Evolutionary conservation across 2,888 invertebrate genomes (phyloP).

Genomic region (Trachelus troglodyta): DNA sequence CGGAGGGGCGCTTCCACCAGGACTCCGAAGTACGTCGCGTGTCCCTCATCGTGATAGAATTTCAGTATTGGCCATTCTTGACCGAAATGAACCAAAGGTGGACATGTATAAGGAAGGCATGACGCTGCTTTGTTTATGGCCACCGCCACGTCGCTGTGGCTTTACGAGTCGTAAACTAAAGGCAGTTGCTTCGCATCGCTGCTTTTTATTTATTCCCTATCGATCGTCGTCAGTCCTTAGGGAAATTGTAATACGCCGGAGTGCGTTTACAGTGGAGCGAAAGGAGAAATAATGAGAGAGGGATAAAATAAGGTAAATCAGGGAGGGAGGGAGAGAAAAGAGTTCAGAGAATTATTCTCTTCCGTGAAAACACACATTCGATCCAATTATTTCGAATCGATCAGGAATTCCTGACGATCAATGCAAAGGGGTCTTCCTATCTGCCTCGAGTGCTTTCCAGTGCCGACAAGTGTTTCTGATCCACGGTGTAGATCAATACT

Average conservation of each 20-base stretch:
- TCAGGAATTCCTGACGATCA: neutral
- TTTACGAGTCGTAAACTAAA: constrained; percentile 31
- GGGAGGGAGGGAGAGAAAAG: constrained; percentile 13
- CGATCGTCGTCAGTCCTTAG: constrained; percentile 23
- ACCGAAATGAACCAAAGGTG: neutral
- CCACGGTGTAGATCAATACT: neutral
- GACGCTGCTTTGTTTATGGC: neutral
- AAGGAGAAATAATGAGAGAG: constrained; percentile 2
- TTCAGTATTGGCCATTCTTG: neutral
- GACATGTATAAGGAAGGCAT: neutral
- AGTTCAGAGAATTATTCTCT: neutral
- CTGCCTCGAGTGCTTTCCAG: too few relatives aligned
- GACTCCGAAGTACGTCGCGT: neutral
- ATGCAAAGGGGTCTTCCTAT: neutral
- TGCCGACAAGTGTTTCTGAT: too few relatives aligned
- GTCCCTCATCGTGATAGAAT: neutral
- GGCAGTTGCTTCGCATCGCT: constrained; percentile 24
- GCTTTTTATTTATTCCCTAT: constrained; percentile 33
- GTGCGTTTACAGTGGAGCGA: constrained; percentile 15
- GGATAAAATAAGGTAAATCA: neutral
- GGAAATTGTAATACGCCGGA: constrained; percentile 16
- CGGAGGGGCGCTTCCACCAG: neutral
- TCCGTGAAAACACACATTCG: neutral
- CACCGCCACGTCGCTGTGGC: constrained; percentile 13
- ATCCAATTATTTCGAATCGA: neutral